phyloP scores from a whole-genome alignment of 2,797 vertebrate species.

The Cossypha dichroa region DNA sequence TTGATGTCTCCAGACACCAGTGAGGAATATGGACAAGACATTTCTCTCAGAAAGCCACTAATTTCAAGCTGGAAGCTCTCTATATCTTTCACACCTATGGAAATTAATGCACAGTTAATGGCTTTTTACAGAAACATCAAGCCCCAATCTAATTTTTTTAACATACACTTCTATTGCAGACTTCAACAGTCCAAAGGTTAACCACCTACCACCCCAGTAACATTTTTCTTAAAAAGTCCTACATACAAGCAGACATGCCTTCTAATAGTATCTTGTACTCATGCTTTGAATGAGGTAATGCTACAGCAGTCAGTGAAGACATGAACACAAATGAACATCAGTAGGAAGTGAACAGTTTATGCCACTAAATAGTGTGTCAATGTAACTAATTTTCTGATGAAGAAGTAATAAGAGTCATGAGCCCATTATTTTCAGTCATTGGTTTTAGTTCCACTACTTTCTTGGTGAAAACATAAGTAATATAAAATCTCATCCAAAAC shows the following conservation, averaged over 20 bases:
- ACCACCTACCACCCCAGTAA: neutral
- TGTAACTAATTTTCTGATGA: neutral
- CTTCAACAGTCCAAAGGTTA: neutral
- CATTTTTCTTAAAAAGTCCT: neutral
- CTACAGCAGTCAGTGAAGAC: neutral
- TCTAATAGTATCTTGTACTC: neutral
- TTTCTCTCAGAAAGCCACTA: conserved; percentile 89
- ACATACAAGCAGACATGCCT: neutral
- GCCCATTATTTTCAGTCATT: neutral
- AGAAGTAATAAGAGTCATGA: neutral
- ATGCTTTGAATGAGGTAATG: neutral
- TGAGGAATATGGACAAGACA: conserved; percentile 84
- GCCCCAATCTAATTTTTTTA: neutral
- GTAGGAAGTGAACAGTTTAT: neutral
- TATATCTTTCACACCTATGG: conserved; percentile 79
- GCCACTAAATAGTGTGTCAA: fast-evolving
- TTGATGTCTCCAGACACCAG: conserved; percentile 84
- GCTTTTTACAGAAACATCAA: neutral
- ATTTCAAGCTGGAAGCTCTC: conserved; percentile 88
- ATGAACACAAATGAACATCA: neutral
- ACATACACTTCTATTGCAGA: neutral
- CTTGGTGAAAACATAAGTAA: neutral
- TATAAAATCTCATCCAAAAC: neutral
- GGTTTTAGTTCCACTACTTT: neutral
- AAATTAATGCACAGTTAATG: neutral